Base-by-base conservation (phyloP, 37 sponge, comb jelly and placozoan genomes). In the Tethya wilhelma region DNA sequence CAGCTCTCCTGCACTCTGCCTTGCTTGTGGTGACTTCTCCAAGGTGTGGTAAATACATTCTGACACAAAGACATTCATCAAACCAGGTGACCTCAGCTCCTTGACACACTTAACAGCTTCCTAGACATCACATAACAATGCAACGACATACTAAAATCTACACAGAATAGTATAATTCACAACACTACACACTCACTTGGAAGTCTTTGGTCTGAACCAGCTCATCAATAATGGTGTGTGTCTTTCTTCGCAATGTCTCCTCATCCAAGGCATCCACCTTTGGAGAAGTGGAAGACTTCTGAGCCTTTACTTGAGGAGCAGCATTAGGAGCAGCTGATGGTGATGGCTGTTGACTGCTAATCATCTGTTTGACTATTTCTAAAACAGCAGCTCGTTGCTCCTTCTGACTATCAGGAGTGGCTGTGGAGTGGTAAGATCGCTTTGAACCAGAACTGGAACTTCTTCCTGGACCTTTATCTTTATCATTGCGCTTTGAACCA, bases 71-170 rank as follows among this genome's bases (percentile, higher is more conserved):
- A 62, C 57, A n/a, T 83, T 44, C 44, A 84, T 62, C 53, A 63
- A 25, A 7, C 75, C 80, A 17, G 92, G 90, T 1, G 79, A 86
- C 29, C 79, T 62, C 81, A 93, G 62, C 66, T 93, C 94, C 55
- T 38, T 80, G 41, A 93, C 91, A 90, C 91, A 89, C 73, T 79
- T 77, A 20, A 82, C 32, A 67, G 94, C 58, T 3, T 58, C 75
- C 75, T 75, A 31, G 2, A 33, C 9, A 58, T n/a, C 36, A 72
- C 43, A 67, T n/a, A n/a, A n/a, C n/a, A n/a, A n/a, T n/a, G n/a
- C n/a, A n/a, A n/a, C n/a, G n/a, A n/a, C n/a, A n/a, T n/a, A n/a
- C n/a, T n/a, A n/a, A n/a, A n/a, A n/a, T n/a, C n/a, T n/a, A n/a
- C n/a, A n/a, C 55, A 49, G 11, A 49, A 49, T 17, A 49, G 17